Evolutionary conservation across 2,797 vertebrate genomes (phyloP).

Genomic region (Chelmon rostratus): DNA sequence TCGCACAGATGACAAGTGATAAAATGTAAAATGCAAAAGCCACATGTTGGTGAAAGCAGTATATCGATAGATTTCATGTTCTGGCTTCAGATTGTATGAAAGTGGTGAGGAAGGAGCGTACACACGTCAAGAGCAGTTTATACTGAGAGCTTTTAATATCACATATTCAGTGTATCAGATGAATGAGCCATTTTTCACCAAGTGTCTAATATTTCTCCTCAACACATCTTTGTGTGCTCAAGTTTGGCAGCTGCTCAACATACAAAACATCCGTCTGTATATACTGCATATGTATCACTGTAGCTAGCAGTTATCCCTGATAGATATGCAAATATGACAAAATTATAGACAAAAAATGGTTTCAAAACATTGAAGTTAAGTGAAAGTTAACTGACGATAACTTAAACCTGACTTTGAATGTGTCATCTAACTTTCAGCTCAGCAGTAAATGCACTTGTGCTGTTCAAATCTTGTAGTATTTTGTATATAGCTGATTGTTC

Average conservation of each 20-base stretch:
- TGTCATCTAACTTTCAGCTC: slow-evolving; percentile 16
- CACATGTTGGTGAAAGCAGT: neutral
- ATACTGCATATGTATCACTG: slow-evolving; percentile 6
- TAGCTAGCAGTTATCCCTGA: slow-evolving; percentile 24
- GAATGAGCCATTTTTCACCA: slow-evolving; percentile 29
- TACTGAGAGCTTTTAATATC: slow-evolving; percentile 39
- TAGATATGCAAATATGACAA: neutral
- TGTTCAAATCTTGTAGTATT: slow-evolving; percentile 23
- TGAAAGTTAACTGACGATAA: neutral
- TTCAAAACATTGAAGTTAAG: neutral
- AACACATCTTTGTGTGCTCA: slow-evolving; percentile 14
- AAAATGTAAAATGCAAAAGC: neutral
- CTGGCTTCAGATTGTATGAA: neutral
- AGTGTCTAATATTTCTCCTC: slow-evolving; percentile 45
- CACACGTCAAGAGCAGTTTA: slow-evolving; percentile 13
- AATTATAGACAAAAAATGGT: neutral
- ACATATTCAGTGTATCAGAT: neutral
- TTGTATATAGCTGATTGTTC: slow-evolving; percentile 59
- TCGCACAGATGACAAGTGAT: neutral
- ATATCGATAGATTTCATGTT: neutral
- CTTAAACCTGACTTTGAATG: slow-evolving; percentile 13
- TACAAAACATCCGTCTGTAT: slow-evolving; percentile 14
- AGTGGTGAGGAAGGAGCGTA: neutral
- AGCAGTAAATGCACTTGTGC: slow-evolving; percentile 61
- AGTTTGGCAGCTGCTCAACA: slow-evolving; percentile 56